Evolutionary conservation across 2,797 vertebrate species (phyloP), one percentile per base, ranked within the genome.

Genomic region (Kryptolebias ocellatus): DNA sequence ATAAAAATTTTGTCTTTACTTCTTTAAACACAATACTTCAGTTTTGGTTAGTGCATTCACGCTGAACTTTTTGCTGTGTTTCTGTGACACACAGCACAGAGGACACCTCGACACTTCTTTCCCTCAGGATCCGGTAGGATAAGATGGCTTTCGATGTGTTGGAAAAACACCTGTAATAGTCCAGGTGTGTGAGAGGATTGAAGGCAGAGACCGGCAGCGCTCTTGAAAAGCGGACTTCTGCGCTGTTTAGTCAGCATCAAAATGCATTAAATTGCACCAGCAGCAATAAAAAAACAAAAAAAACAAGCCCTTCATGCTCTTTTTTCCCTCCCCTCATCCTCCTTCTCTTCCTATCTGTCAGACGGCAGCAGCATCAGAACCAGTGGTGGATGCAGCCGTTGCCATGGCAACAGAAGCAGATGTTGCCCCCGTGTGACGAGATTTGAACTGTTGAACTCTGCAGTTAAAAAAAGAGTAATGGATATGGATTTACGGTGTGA

Each of bases 321-420:
- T 24, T 20, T 46, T 14, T 11, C 27, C 34, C 1, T 11, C 2
- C 18, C 17, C 44, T 34, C 2, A 7, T 54, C 15, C 18, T 44
- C 18, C 50, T 60, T 28, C 51, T 44, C 54, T 49, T 46, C 37
- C 20, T n/a, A 50, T 74, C 67, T 60, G 51, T 71, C 60, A 44
- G 20, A 70, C 51, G 37, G 46, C 53, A 16, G 37, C 49, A 28
- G 46, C 47, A 10, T 67, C 56, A 20, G 31, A 46, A n/a, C 29
- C 42, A 12, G 42, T 42, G 9, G 66, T 57, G 17, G 72, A 24
- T 17, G 80, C 50, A 53, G 39, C 77, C 56, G 90, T 92, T 90
- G 67, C 90, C 84, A 88, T 90, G 85, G 85, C 76, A 91, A 91
- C 92, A 82, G 83, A 72, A 82, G 90, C 86, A 92, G 89, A 92